phyloP scores from a whole-genome alignment of 2,888 invertebrate genomes.

The Graphium colonna region DNA sequence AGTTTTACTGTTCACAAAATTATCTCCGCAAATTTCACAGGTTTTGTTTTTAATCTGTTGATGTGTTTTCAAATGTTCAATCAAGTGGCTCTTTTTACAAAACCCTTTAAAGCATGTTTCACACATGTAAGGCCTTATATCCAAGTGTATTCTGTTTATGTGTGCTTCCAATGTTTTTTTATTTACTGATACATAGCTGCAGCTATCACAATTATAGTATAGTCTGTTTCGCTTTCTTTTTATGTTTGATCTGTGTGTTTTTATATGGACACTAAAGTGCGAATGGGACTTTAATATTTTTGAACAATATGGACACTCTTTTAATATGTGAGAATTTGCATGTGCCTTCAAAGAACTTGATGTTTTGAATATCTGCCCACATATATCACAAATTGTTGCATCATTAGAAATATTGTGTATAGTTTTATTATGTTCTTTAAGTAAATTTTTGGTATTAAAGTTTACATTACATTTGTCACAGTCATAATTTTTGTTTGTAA shows the following conservation, averaged over 20 bases:
- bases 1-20: conserved; percentile 48
- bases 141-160: conserved; percentile 49
- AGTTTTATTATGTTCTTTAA: conserved; percentile 31
- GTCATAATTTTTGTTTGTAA: neutral
- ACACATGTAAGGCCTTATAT: conserved; percentile 44
- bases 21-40: conserved; percentile 53
- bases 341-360: conserved; percentile 36
- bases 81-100: conserved; percentile 50
- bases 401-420: conserved; percentile 28
- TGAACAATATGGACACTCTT: conserved; percentile 43
- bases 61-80: conserved; percentile 45
- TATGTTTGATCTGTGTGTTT: conserved; percentile 32
- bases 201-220: conserved; percentile 39
- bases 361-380: conserved; percentile 39
- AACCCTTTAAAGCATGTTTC: conserved; percentile 49
- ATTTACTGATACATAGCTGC: conserved; percentile 43
- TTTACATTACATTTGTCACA: conserved; percentile 31
- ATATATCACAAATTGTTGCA: conserved; percentile 39
- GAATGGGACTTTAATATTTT: conserved; percentile 45
- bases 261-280: conserved; percentile 40
- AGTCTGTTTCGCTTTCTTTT: conserved; percentile 31
- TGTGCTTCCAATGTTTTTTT: conserved; percentile 50
- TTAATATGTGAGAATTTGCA: conserved; percentile 36
- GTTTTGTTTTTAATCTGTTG: conserved; percentile 38
- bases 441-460: conserved; percentile 28